Percentiles rank a stretch among this genome's conserved stretches.
Conservation (phyloP, 2,113 vertebrate species). For the Choloepus hoffmanni region DNA sequence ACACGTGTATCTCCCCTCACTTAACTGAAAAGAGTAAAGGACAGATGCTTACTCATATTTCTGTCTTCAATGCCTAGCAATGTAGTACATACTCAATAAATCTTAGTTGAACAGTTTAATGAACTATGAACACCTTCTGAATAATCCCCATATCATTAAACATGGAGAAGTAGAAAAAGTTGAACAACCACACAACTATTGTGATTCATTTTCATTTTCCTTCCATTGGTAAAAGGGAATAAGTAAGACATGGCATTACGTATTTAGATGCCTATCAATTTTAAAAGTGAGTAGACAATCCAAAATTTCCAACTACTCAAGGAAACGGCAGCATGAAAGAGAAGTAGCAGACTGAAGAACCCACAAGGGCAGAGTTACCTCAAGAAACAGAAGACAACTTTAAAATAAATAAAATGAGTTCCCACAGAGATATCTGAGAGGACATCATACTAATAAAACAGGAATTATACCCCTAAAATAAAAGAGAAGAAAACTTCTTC, state of each 20-base stretch:
- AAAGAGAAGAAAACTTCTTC: neutral
- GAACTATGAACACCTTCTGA: neutral
- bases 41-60: neutral
- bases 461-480: neutral
- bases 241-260: neutral
- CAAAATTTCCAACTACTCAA: neutral
- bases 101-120: neutral
- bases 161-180: neutral
- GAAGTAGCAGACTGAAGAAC: neutral
- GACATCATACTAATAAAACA: neutral
- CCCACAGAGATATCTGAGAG: neutral
- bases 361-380: neutral
- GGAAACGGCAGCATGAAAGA: neutral
- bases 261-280: slow-evolving; percentile 3
- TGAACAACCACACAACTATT: slow-evolving; percentile 2
- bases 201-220: neutral
- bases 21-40: neutral
- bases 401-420: slow-evolving; percentile 40
- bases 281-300: neutral
- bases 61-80: neutral
- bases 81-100: neutral
- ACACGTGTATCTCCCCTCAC: neutral
- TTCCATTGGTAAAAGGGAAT: neutral
- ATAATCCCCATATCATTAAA: neutral
- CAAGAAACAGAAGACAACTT: slow-evolving; percentile 39